Conservation (phyloP, 2,113 vertebrate genomes). For the Zootoca vivipara region DNA sequence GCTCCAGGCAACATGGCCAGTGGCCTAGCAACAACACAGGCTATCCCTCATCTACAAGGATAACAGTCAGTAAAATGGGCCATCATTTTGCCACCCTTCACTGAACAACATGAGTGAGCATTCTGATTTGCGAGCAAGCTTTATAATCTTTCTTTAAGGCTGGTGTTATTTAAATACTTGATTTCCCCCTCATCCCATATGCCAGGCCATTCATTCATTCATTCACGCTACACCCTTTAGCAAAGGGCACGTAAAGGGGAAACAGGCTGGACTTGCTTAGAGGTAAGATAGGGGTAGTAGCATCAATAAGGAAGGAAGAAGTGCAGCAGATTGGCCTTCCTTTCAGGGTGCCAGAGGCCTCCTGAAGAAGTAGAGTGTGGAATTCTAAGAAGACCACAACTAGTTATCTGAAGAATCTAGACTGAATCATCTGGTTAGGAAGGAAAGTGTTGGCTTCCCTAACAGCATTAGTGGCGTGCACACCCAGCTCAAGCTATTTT, state of each 20-base stretch:
- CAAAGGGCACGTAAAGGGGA: neutral
- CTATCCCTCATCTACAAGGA: neutral
- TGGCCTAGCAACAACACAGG: neutral
- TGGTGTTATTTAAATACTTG: neutral
- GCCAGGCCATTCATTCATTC: no score
- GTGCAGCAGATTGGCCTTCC: neutral
- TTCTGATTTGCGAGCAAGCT: neutral
- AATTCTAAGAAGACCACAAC: neutral
- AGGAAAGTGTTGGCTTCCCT: neutral
- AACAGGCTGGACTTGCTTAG: neutral
- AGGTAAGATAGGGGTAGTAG: neutral
- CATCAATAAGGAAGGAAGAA: neutral
- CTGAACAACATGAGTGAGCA: neutral
- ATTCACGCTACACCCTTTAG: neutral
- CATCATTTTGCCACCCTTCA: neutral
- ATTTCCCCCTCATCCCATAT: neutral
- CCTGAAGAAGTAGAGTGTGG: neutral
- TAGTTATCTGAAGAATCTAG: neutral
- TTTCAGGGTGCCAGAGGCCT: no score
- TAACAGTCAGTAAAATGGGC: no score
- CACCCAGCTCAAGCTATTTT: neutral
- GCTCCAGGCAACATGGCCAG: no score
- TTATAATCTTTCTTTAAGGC: neutral
- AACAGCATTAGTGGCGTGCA: neutral
- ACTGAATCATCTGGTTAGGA: neutral